Conservation (phyloP, 2,888 invertebrate species). For the Perdita meconis region DNA sequence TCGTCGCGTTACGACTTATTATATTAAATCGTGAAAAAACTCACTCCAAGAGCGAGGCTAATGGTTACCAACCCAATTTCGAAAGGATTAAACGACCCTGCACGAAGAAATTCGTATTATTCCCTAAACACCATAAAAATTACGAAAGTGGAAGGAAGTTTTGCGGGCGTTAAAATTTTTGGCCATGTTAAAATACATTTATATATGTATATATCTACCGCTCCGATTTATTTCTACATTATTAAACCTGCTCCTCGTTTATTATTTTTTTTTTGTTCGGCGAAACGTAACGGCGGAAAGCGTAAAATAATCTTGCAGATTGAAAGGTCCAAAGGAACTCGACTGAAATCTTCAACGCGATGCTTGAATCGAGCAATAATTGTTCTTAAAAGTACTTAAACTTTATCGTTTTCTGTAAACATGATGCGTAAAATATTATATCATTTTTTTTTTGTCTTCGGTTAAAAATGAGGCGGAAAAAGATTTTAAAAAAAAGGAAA, state of each 20-base stretch:
- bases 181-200: slow-evolving; percentile 52
- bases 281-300: slow-evolving; percentile 27
- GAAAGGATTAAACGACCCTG: slow-evolving; percentile 49
- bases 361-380: slow-evolving; percentile 9
- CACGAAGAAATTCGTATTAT: slow-evolving; percentile 10
- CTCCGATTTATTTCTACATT: slow-evolving; percentile 51
- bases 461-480: slow-evolving; percentile 5
- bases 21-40: slow-evolving; percentile 52
- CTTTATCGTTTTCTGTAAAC: neutral
- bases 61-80: slow-evolving; percentile 11
- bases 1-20: slow-evolving; percentile 29
- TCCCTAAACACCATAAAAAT: slow-evolving; percentile 40
- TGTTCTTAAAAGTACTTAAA: slow-evolving; percentile 7
- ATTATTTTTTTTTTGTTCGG: slow-evolving; percentile 7
- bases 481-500: slow-evolving; percentile 2
- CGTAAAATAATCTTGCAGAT: slow-evolving; percentile 21
- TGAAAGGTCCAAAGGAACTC: slow-evolving; percentile 11
- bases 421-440: slow-evolving; percentile 15
- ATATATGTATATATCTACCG: slow-evolving; percentile 30
- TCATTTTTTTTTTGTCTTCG: neutral
- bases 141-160: slow-evolving; percentile 50
- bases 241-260: slow-evolving; percentile 18
- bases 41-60: slow-evolving; percentile 10
- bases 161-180: slow-evolving; percentile 44
- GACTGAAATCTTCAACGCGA: slow-evolving; percentile 21